Conservation (phyloP, 2,797 vertebrate species). For the Cossypha heuglini region DNA sequence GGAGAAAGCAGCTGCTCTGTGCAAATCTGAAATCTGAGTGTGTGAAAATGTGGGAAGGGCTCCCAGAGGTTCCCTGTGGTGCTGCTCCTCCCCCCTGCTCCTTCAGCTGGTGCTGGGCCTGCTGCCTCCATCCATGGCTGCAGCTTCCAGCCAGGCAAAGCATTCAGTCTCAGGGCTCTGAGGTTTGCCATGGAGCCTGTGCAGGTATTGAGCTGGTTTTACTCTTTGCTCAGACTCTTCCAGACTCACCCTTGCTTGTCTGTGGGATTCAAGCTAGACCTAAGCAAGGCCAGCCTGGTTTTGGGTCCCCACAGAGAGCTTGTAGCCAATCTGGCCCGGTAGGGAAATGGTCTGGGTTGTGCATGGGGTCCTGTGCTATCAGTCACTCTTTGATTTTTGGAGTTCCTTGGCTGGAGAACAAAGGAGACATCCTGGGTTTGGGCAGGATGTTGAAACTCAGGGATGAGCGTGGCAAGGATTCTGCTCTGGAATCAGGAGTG, state of each 20-base stretch:
- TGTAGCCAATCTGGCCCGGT: background rate
- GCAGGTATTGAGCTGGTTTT: background rate
- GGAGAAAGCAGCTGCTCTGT: background rate
- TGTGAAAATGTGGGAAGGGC: background rate
- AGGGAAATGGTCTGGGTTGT: background rate
- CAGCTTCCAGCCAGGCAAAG: fast-evolving
- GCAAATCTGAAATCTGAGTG: background rate
- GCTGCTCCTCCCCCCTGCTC: background rate
- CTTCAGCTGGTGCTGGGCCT: background rate
- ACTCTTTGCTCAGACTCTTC: background rate
- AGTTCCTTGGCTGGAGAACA: constrained; percentile 35
- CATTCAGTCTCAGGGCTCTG: fast-evolving
- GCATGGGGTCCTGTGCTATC: background rate
- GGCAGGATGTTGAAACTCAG: background rate
- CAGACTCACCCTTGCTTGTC: background rate
- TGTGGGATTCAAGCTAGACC: background rate
- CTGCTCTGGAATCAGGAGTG: background rate
- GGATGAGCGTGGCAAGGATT: background rate
- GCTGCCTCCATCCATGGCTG: background rate
- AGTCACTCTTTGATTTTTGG: background rate
- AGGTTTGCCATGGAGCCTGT: background rate
- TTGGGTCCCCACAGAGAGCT: background rate
- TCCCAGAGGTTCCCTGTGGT: fast-evolving
- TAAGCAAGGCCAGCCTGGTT: background rate
- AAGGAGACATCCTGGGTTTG: background rate